Evolutionary conservation across 1,140 invertebrate species (phyloP).

Genomic region (Drosophila sturtevanti): DNA sequence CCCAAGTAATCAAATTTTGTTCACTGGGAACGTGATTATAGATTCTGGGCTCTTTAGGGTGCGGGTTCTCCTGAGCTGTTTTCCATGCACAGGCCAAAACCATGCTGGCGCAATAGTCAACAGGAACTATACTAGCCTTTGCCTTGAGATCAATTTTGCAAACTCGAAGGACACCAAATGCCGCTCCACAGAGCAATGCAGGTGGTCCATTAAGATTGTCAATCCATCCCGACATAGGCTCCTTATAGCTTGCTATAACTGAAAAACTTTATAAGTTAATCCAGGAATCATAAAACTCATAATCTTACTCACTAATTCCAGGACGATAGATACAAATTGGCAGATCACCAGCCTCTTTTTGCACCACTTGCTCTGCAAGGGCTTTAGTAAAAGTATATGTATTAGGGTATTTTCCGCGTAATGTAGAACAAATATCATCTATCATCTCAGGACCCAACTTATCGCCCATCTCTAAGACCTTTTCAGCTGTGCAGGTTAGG

Average conservation of each 20-base stretch:
- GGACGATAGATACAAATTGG: constrained; percentile 89
- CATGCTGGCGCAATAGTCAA: constrained; percentile 91
- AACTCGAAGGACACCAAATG: constrained; percentile 89
- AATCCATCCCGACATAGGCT: constrained; percentile 90
- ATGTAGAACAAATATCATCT: constrained; percentile 86
- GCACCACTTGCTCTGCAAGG: constrained; percentile 89
- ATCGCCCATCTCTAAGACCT: constrained; percentile 84
- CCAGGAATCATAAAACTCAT: background rate
- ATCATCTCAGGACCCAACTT: constrained; percentile 85
- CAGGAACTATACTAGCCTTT: constrained; percentile 91
- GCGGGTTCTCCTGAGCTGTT: constrained; percentile 26
- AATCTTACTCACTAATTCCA: constrained; percentile 86
- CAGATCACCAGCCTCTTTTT: constrained; percentile 86
- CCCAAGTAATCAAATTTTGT: constrained; percentile 87
- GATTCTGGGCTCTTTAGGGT: constrained; percentile 79
- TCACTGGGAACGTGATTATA: constrained; percentile 88
- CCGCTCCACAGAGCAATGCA: constrained; percentile 87
- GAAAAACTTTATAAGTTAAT: constrained; percentile 13
- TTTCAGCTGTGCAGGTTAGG: constrained; percentile 85
- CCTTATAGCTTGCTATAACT: constrained; percentile 92
- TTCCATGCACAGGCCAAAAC: constrained; percentile 87
- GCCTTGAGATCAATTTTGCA: constrained; percentile 83
- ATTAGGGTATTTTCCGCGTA: constrained; percentile 90
- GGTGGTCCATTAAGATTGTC: constrained; percentile 96
- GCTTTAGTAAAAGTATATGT: constrained; percentile 94